Conservation (phyloP, 2,113 vertebrate species). For the Collichthys lucidus region DNA sequence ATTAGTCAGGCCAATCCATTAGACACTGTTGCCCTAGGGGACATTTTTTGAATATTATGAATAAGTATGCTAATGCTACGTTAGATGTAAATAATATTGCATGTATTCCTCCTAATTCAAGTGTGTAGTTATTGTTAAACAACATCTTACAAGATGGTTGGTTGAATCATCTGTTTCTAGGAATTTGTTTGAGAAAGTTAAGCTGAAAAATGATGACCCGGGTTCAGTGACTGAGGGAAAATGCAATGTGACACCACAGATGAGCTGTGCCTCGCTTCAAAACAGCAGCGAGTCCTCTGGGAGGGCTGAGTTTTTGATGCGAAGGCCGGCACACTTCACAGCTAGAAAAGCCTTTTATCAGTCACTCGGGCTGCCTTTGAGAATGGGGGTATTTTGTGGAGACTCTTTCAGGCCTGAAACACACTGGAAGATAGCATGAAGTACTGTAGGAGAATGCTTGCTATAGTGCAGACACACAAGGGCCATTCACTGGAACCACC, state of each 20-base stretch:
- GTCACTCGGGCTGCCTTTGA: slow-evolving; percentile 72
- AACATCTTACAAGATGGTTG: background rate
- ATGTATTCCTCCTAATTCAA: background rate
- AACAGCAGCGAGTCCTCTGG: slow-evolving; percentile 67
- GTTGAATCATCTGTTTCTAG: background rate
- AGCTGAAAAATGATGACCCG: slow-evolving; percentile 55
- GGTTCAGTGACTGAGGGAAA: slow-evolving; percentile 56
- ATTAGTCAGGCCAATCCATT: slow-evolving; percentile 57
- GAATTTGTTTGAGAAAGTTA: slow-evolving; percentile 22
- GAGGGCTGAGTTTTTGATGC: slow-evolving; percentile 63
- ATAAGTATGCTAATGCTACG: background rate
- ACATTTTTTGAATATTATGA: background rate
- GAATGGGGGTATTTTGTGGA: slow-evolving; percentile 59
- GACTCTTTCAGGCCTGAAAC: slow-evolving; percentile 51
- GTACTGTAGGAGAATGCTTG: slow-evolving; percentile 8
- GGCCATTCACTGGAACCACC: slow-evolving; percentile 19
- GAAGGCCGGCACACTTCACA: slow-evolving; percentile 74
- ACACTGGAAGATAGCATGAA: slow-evolving; percentile 51
- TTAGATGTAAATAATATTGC: background rate
- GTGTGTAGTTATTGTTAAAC: background rate
- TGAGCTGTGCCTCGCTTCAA: slow-evolving; percentile 69
- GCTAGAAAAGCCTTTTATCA: slow-evolving; percentile 81
- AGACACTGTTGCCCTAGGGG: background rate
- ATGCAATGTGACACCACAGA: slow-evolving; percentile 73
- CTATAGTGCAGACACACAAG: background rate